Evolutionary conservation across 1,140 invertebrate genomes (phyloP).

Genomic region (Drosophila kanapiae): DNA sequence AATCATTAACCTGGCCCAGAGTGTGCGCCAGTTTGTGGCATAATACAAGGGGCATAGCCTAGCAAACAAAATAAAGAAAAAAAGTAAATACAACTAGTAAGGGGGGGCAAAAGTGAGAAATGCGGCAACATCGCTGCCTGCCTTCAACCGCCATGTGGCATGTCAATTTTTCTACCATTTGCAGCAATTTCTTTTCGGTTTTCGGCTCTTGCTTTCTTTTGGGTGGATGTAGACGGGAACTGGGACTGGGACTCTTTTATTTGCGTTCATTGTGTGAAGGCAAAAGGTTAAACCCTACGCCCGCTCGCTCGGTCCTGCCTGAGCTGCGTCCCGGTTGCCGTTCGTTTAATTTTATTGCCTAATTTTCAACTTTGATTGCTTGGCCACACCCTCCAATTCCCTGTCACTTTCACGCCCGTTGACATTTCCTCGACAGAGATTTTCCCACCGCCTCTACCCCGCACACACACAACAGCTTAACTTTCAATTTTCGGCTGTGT

Average conservation of each 20-base stretch:
- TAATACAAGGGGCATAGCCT: constrained; percentile 51
- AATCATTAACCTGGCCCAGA: constrained; percentile 8
- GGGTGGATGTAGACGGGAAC: too few species aligned
- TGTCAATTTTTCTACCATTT: constrained; percentile 71
- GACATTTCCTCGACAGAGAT: constrained; percentile 65
- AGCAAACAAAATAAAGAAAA: constrained; percentile 18
- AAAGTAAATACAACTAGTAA: background rate
- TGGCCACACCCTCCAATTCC: constrained; percentile 34
- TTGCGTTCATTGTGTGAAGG: constrained; percentile 38
- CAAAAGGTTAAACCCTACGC: constrained; percentile 54
- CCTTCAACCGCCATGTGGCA: constrained; percentile 50
- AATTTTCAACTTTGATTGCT: constrained; percentile 82
- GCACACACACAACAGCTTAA: constrained; percentile 18
- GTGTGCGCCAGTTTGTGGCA: constrained; percentile 43
- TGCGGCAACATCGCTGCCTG: constrained; percentile 62
- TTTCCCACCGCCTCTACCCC: constrained; percentile 17
- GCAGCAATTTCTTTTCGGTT: constrained; percentile 54
- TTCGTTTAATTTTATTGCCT: constrained; percentile 82
- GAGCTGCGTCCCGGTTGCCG: constrained; percentile 53
- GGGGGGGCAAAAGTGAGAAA: constrained; percentile 30
- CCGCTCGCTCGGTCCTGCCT: background rate
- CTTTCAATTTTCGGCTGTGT: constrained; percentile 58
- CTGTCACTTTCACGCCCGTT: constrained; percentile 72
- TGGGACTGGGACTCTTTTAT: constrained; percentile 13
- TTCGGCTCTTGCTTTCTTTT: constrained; percentile 6